These are phyloP conservation scores for Pocillopora verrucosa DNA, from an alignment of 64 coral and sea anemone species.

Conservation along the genomic window DNA sequence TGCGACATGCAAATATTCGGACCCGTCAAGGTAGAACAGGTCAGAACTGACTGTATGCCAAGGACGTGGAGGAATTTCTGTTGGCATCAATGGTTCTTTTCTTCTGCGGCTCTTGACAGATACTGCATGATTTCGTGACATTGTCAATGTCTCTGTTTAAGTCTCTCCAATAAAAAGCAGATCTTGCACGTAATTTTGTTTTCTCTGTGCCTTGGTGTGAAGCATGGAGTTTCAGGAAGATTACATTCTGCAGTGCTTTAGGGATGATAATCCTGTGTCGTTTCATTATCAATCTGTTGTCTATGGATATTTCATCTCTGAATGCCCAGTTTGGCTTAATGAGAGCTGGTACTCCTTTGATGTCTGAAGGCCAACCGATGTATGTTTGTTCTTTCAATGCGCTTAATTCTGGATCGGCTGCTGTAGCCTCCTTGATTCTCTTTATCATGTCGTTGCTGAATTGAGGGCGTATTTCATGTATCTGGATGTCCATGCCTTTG, in stretches of 20 bases:
- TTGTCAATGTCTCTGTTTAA: constrained; percentile 49
- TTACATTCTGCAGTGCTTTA: not conserved
- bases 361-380: constrained; percentile 27
- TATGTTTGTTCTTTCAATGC: not conserved
- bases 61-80: constrained; percentile 26
- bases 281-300: constrained; percentile 17
- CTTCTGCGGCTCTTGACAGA: not conserved
- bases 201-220: constrained; percentile 5
- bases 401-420: too few species aligned
- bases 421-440: not conserved
- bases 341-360: constrained; percentile 14
- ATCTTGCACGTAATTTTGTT: not conserved
- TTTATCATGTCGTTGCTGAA: not conserved
- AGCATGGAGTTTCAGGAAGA: constrained; percentile 17
- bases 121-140: constrained; percentile 11
- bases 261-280: constrained; percentile 32
- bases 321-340: constrained; percentile 26
- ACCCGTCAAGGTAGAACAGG: constrained; percentile 29
- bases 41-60: constrained; percentile 47
- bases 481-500: not conserved
- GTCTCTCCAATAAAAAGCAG: constrained; percentile 38
- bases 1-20: constrained; percentile 30
- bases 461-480: not conserved
- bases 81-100: constrained; percentile 6
- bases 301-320: constrained; percentile 38